Evolutionary conservation across 1,140 invertebrate species (phyloP), one percentile per base, ranked within the genome.

Genomic region (Drosophila miranda): DNA sequence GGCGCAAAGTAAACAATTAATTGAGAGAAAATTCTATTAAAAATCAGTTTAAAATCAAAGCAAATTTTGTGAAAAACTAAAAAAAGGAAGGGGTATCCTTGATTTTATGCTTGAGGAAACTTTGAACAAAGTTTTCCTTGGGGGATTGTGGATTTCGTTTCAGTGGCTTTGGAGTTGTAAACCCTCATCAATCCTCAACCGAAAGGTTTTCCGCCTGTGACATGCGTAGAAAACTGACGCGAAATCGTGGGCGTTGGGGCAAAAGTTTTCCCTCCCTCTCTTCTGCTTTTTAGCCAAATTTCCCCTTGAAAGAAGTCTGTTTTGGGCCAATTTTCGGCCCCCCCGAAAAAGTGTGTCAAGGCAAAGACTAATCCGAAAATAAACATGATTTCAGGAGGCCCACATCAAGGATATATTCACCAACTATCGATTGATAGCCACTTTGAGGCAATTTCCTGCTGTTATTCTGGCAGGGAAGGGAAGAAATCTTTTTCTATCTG

Each of bases 261-360:
- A 54, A 70, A 80, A 79, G 52, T 56, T 81, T 73, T 49, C 42
- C 11, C 53, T 56, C 54, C 45, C 16, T 38, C 13, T 13, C 38
- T 30, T 7, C 34, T 9, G 3, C 55, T 41, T 50, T 57, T 64
- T 77, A 28, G 52, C 48, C 23, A 54, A 74, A 77, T 63, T 49
- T 49, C 6, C 19, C 3, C 19, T 38, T 38, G 34, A 38, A 38
- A 13, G 0, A 4, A 13, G 4, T 7, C 28, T 8, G 6, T 30
- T 30, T 30, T 9, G 8, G 28, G 28, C 28, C 28, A 30, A 7
- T 56, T 67, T 48, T 34, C 13, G 61, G 5, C 3, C 41, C 59
- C 30, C 21, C 26, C 38, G 34, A 13, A 54, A 63, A 83, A 64
- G 53, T 83, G 58, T 83, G 79, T 83, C 79, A 83, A 78, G 79